Conservation (phyloP, 1,140 invertebrate species). For the Aphaenogaster ashmeadi region DNA sequence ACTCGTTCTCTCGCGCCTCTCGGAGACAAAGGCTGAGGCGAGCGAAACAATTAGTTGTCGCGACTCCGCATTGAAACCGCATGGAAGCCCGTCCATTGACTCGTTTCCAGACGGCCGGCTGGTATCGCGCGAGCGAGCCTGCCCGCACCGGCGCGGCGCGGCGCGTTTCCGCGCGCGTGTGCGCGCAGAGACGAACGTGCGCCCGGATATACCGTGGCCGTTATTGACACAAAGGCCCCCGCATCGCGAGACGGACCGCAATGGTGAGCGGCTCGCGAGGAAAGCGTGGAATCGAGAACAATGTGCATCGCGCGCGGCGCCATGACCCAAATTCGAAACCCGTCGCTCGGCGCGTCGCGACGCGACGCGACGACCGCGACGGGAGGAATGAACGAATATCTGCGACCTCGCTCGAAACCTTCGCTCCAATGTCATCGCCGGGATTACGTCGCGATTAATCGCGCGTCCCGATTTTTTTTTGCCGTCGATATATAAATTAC, state of each 20-base stretch:
- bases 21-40: conserved; percentile 17
- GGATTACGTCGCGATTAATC: conserved; percentile 50
- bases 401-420: conserved; percentile 64
- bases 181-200: neutral
- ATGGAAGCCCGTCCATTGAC: conserved; percentile 65
- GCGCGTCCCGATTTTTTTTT: conserved; percentile 48
- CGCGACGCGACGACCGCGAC: neutral
- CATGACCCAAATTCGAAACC: conserved; percentile 72
- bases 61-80: conserved; percentile 28
- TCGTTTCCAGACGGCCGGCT: conserved; percentile 8
- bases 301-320: conserved; percentile 59
- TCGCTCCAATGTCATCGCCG: conserved; percentile 66
- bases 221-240: conserved; percentile 62
- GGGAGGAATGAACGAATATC: conserved; percentile 62
- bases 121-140: neutral
- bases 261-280: conserved; percentile 46
- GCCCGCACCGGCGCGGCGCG: neutral
- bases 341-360: conserved; percentile 14
- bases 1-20: conserved; percentile 15
- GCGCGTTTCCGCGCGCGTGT: neutral
- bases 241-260: conserved; percentile 8
- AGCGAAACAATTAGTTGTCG: conserved; percentile 67
- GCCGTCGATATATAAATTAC: conserved; percentile 42
- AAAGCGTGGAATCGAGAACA: conserved; percentile 74
- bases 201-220: conserved; percentile 26